Evolutionary conservation across 1,140 invertebrate genomes (phyloP), one percentile per base, ranked within the genome.

Genomic region (Gerris buenoi): DNA sequence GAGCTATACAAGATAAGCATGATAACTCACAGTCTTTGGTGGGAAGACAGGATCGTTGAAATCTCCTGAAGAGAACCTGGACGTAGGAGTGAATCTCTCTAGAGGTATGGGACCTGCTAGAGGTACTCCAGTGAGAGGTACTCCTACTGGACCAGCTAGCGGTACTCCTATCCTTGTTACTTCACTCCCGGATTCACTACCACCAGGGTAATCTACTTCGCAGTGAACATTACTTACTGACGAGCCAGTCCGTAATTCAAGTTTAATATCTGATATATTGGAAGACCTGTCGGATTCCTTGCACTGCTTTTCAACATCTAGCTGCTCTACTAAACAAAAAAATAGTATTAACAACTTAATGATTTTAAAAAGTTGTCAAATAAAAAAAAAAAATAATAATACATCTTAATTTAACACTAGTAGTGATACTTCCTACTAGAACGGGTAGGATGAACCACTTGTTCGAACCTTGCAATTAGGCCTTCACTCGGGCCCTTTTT

Each of bases 261-360:
- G 81, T 78, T 95, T 95, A 73, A 94, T 79, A 78, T 94, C 91
- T 69, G 90, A 93, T 72, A 94, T 87, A 75, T 93, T 92, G 63
- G 92, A 94, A 73, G 88, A 92, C 69, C 88, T 82, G 73, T 94
- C 91, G 61, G 88, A 90, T 72, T 92, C 89, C 71, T 90, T 89
- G 73, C 86, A 90, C 74, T 88, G 83, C 77, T 91, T 89, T 72
- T 89, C 88, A 23, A 85, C 83, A 71, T 86, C 83, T 23, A 81
- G 78, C 67, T 80, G 76, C 70, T 82, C 81, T 77, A 72, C 72
- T 71, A 67, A 27, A 65, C 66, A 27, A 63, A 69, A 66, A 28
- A 63, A 27, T 1, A 29, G 57, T 15, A 57, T 25, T n/a, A n/a
- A n/a, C n/a, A n/a, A n/a, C n/a, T n/a, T n/a, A n/a, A n/a, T n/a